Percentiles rank a stretch among this genome's conserved stretches.
Conservation (phyloP, 2,113 vertebrate species). For the Polyodon spathula region DNA sequence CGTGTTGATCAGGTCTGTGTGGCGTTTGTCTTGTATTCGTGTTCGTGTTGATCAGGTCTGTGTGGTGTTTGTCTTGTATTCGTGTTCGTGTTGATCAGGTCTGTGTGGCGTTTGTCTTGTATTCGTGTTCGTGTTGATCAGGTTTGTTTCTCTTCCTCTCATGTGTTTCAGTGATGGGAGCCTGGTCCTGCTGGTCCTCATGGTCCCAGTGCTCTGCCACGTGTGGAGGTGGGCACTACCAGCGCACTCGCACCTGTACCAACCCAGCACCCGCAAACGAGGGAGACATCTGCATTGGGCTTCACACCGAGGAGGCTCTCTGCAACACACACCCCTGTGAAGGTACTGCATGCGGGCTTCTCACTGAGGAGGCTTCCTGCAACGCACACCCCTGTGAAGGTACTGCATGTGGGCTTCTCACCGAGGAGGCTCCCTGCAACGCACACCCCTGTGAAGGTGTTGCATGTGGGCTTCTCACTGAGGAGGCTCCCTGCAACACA, state of each 20-base stretch:
- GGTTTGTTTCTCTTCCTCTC: too few relatives aligned
- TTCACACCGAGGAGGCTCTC: constrained; percentile 18
- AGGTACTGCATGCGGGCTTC: constrained; percentile 82
- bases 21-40: too few relatives aligned
- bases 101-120: too few relatives aligned
- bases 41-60: too few relatives aligned
- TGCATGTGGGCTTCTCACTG: constrained; percentile 93
- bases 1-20: too few relatives aligned
- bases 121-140: too few relatives aligned
- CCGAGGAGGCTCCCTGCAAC: too few relatives aligned
- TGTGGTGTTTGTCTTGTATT: too few relatives aligned
- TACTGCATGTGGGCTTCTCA: constrained; percentile 43
- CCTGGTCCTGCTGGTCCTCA: constrained; percentile 94
- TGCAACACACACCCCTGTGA: constrained; percentile 75
- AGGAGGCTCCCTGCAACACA: constrained; percentile 87
- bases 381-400: constrained; percentile 88
- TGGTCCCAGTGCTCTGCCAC: constrained; percentile 92
- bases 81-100: too few relatives aligned
- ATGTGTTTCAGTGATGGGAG: constrained; percentile 71
- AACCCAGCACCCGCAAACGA: too few relatives aligned
- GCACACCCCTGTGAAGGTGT: constrained; percentile 63
- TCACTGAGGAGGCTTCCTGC: constrained; percentile 89
- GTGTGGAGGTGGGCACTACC: constrained; percentile 90
- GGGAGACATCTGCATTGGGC: too few relatives aligned
- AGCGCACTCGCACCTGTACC: constrained; percentile 66